phyloP scores from a whole-genome alignment of 2,113 vertebrate genomes.

The Cynocephalus volans region DNA sequence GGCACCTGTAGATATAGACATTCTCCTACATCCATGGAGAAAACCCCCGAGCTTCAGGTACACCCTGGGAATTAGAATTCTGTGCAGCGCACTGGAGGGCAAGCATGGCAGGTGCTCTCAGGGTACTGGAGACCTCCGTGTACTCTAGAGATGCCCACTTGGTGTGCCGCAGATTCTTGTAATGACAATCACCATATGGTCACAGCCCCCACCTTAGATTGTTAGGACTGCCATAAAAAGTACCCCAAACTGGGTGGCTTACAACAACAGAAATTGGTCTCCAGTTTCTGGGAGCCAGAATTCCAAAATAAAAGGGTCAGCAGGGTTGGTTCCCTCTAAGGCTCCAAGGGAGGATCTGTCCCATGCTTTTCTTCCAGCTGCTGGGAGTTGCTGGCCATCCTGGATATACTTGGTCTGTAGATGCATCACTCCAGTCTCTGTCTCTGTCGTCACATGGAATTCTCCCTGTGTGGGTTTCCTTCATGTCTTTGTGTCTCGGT shows the following conservation, averaged over 20 bases:
- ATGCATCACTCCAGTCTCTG: rapidly evolving
- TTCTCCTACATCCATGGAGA: background rate
- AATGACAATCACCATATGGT: rapidly evolving
- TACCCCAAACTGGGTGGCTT: background rate
- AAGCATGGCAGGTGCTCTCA: rapidly evolving
- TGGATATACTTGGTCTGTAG: background rate
- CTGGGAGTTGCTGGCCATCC: background rate
- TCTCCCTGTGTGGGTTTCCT: rapidly evolving
- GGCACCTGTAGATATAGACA: background rate
- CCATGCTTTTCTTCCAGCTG: rapidly evolving
- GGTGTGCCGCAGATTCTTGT: rapidly evolving
- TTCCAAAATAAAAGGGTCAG: background rate
- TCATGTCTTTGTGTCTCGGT: background rate
- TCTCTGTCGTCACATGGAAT: background rate
- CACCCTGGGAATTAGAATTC: rapidly evolving
- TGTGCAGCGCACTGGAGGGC: rapidly evolving
- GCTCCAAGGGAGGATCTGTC: too few species aligned
- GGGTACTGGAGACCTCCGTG: background rate
- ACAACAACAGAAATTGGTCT: too few species aligned
- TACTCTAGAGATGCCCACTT: rapidly evolving
- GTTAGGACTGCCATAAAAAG: background rate
- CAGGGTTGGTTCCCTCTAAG: background rate
- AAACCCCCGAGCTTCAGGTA: background rate
- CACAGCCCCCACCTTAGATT: rapidly evolving
- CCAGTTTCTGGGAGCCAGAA: background rate